Percentiles rank a stretch among this genome's conserved stretches.
phyloP scores from a whole-genome alignment of 2,888 invertebrate genomes.

The Clunio marinus region DNA sequence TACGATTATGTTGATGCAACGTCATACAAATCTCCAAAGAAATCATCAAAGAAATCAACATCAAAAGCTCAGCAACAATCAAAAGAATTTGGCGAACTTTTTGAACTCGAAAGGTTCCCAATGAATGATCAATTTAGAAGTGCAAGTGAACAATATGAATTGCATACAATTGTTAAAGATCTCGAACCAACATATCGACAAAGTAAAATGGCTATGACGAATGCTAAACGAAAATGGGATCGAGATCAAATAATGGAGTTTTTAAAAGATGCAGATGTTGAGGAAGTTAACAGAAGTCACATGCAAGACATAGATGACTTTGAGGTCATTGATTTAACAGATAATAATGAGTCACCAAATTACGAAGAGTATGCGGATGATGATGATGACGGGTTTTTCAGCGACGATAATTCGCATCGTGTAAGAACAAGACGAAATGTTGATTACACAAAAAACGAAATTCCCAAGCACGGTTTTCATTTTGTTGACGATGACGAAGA shows the following conservation, averaged over 20 bases:
- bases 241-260: slow-evolving; percentile 7
- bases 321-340: slow-evolving; percentile 27
- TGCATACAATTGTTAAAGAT: slow-evolving; percentile 38
- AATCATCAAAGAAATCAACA: background rate
- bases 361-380: slow-evolving; percentile 30
- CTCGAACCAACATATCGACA: slow-evolving; percentile 40
- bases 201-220: slow-evolving; percentile 31
- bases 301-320: slow-evolving; percentile 6
- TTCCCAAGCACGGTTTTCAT: slow-evolving; percentile 2
- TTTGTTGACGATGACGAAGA: slow-evolving; percentile 17
- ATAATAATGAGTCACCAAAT: background rate
- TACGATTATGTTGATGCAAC: slow-evolving; percentile 18
- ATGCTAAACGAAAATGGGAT: slow-evolving; percentile 25
- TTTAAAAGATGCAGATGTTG: slow-evolving; percentile 18
- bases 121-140: background rate
- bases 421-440: slow-evolving; percentile 4
- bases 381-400: slow-evolving; percentile 24
- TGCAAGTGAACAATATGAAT: slow-evolving; percentile 19
- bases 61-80: background rate
- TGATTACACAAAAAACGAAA: slow-evolving; percentile 10
- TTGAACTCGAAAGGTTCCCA: background rate
- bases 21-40: background rate
- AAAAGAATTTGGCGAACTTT: slow-evolving; percentile 29
- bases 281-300: slow-evolving; percentile 20
- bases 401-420: background rate